Evolutionary conservation across 1,140 invertebrate genomes (phyloP).

Genomic region (Caenorhabditis brenneri): DNA sequence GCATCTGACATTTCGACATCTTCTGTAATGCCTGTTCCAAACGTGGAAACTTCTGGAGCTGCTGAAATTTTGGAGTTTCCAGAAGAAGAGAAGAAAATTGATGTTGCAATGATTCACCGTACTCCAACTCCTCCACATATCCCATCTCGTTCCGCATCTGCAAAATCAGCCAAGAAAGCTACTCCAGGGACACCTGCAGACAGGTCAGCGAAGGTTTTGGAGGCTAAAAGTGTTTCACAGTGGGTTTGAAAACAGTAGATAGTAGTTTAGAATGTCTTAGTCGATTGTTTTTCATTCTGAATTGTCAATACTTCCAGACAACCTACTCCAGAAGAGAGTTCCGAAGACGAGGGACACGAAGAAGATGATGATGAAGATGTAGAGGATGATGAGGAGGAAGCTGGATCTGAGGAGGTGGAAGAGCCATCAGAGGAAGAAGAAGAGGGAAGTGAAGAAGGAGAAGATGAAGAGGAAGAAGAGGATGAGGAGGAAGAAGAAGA

Average conservation of each 20-base stretch:
- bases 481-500: not conserved
- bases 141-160: not conserved
- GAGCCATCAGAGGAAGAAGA: constrained; percentile 1
- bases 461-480: not conserved
- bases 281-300: not conserved
- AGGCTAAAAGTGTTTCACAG: constrained; percentile 39
- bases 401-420: not conserved
- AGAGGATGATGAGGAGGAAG: not conserved
- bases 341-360: not conserved
- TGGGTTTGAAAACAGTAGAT: not conserved
- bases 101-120: not conserved
- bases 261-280: not conserved
- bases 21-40: not conserved
- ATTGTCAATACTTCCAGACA: not conserved
- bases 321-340: constrained; percentile 9
- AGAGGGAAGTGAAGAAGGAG: not conserved
- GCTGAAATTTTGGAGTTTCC: constrained; percentile 33
- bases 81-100: constrained; percentile 1
- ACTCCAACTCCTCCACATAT: not conserved
- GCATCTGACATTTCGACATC: not conserved
- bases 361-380: not conserved
- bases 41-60: not conserved
- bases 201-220: constrained; percentile 23
- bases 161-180: not conserved
- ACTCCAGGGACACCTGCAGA: not conserved